Evolutionary conservation across 2,888 invertebrate genomes (phyloP).

Genomic region (Hylaea fasciaria): DNA sequence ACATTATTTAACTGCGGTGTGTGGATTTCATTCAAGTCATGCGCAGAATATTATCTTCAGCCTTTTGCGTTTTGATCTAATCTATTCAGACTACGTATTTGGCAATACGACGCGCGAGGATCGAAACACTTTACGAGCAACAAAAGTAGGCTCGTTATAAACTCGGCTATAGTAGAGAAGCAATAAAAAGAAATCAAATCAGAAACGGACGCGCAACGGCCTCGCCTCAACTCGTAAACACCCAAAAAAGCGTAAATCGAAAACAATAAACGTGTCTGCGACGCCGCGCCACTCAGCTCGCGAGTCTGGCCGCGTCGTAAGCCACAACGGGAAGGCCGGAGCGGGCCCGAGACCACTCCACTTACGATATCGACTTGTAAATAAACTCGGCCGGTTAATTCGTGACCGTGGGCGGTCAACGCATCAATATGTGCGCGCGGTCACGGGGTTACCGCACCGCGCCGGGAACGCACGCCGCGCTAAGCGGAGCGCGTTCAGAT

Average conservation of each 20-base stretch:
- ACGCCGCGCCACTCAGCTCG: slow-evolving; percentile 41
- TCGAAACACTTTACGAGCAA: slow-evolving; percentile 37
- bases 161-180: slow-evolving; percentile 48
- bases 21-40: slow-evolving; percentile 44
- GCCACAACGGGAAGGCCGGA: slow-evolving; percentile 49
- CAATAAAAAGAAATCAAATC: slow-evolving; percentile 67
- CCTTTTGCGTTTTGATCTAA: slow-evolving; percentile 44
- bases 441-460: slow-evolving; percentile 78
- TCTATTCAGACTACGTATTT: slow-evolving; percentile 42
- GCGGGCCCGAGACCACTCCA: slow-evolving; percentile 48
- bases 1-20: slow-evolving; percentile 18
- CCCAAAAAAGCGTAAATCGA: slow-evolving; percentile 76
- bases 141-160: slow-evolving; percentile 48
- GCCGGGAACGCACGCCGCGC: slow-evolving; percentile 59
- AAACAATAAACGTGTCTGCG: slow-evolving; percentile 79
- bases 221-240: slow-evolving; percentile 76
- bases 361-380: slow-evolving; percentile 52
- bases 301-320: slow-evolving; percentile 57
- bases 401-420: slow-evolving; percentile 79
- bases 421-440: slow-evolving; percentile 80
- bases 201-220: slow-evolving; percentile 74
- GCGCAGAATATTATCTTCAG: slow-evolving; percentile 43
- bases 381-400: slow-evolving; percentile 65
- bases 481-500: slow-evolving; percentile 50
- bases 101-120: slow-evolving; percentile 37